phyloP scores from a whole-genome alignment of 2,797 vertebrate species.

The Lithobates pipiens region DNA sequence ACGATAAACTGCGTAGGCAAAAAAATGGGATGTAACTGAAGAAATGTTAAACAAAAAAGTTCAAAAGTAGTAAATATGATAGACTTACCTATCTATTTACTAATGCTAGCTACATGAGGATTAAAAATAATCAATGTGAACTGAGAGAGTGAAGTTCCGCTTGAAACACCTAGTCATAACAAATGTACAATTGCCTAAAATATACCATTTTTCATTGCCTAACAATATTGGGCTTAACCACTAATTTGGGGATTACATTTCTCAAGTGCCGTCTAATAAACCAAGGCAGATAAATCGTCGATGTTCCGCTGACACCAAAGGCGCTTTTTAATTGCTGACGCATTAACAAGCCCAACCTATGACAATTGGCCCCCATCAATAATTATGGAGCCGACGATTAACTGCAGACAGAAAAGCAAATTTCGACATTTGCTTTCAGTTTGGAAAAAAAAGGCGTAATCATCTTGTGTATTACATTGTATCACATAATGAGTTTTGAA shows the following conservation, averaged over 20 bases:
- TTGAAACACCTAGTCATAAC: too few relatives aligned
- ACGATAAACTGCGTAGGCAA: conserved; percentile 62
- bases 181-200: too few relatives aligned
- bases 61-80: too few relatives aligned
- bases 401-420: conserved; percentile 48
- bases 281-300: background rate
- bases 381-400: conserved; percentile 71
- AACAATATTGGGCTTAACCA: too few relatives aligned
- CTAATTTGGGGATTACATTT: background rate
- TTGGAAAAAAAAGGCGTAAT: conserved; percentile 64
- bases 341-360: conserved; percentile 66
- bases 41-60: too few relatives aligned
- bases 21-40: too few relatives aligned
- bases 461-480: conserved; percentile 76
- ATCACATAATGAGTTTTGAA: conserved; percentile 78
- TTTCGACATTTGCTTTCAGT: conserved; percentile 67
- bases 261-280: background rate
- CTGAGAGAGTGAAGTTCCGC: too few relatives aligned
- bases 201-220: too few relatives aligned
- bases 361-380: conserved; percentile 71
- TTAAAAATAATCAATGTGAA: too few relatives aligned
- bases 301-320: background rate
- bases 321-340: conserved; percentile 40
- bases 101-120: too few relatives aligned
- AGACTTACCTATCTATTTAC: too few relatives aligned